phyloP scores from a whole-genome alignment of 2,888 invertebrate species.

The Euclidia mi region DNA sequence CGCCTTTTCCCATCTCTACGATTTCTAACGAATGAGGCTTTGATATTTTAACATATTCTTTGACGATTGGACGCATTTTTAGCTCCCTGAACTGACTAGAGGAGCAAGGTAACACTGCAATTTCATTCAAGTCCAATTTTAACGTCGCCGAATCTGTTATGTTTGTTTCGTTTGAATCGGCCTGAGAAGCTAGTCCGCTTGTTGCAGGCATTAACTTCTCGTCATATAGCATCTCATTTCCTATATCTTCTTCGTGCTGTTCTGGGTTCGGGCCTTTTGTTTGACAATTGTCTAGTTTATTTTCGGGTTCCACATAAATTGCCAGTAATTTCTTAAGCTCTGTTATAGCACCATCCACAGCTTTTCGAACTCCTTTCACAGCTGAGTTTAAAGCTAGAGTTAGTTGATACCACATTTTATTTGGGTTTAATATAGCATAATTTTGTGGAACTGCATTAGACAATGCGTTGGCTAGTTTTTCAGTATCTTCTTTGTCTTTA shows the following conservation, averaged over 20 bases:
- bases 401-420: neutral
- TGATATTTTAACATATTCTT: neutral
- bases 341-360: neutral
- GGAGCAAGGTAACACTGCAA: neutral
- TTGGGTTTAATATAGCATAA: neutral
- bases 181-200: no score
- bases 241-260: no score
- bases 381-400: neutral
- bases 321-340: neutral
- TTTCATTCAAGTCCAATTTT: neutral
- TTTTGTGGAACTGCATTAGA: neutral
- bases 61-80: neutral
- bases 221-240: no score
- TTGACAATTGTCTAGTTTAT: neutral
- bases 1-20: neutral
- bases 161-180: no score
- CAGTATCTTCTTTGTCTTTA: neutral
- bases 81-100: neutral
- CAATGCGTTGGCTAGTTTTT: neutral
- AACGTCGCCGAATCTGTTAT: neutral
- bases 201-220: no score
- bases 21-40: neutral
- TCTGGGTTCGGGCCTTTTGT: no score
- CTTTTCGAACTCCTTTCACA: neutral
- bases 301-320: neutral